Evolutionary conservation across 1,140 invertebrate genomes (phyloP).

Genomic region (Nautilus pompilius): DNA sequence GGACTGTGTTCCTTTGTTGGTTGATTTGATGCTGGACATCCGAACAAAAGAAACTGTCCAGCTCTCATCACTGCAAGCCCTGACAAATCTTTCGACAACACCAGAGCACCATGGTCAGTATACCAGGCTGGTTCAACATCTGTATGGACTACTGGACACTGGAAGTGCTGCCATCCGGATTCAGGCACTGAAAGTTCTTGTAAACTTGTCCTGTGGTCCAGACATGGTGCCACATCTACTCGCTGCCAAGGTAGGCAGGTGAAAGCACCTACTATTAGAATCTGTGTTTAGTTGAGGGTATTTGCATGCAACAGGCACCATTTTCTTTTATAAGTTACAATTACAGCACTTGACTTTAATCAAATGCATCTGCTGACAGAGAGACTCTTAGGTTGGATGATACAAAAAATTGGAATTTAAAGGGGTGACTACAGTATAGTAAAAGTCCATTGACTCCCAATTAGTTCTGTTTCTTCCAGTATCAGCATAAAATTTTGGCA

Average conservation of each 20-base stretch:
- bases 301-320: too few relatives aligned
- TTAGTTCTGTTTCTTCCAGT: too few relatives aligned
- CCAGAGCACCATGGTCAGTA: conserved; percentile 40
- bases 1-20: conserved; percentile 38
- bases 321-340: too few relatives aligned
- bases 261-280: too few relatives aligned
- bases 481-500: too few relatives aligned
- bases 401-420: too few relatives aligned
- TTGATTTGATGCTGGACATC: conserved; percentile 34
- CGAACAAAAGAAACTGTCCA: conserved; percentile 30
- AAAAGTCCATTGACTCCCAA: too few relatives aligned
- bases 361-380: too few relatives aligned
- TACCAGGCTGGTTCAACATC: conserved; percentile 33
- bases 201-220: conserved; percentile 66
- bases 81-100: conserved; percentile 48
- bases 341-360: too few relatives aligned
- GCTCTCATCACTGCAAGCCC: conserved; percentile 44
- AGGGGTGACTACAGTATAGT: too few relatives aligned
- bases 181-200: conserved; percentile 64
- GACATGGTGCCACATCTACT: conserved; percentile 65
- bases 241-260: conserved; percentile 61
- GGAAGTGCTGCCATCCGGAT: conserved; percentile 44
- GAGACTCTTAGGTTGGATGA: too few relatives aligned
- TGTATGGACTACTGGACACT: conserved; percentile 36
- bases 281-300: too few relatives aligned